Evolutionary conservation across 2,888 invertebrate genomes (phyloP), one percentile per base, ranked within the genome.

Genomic region (Ochropacha duplaris): DNA sequence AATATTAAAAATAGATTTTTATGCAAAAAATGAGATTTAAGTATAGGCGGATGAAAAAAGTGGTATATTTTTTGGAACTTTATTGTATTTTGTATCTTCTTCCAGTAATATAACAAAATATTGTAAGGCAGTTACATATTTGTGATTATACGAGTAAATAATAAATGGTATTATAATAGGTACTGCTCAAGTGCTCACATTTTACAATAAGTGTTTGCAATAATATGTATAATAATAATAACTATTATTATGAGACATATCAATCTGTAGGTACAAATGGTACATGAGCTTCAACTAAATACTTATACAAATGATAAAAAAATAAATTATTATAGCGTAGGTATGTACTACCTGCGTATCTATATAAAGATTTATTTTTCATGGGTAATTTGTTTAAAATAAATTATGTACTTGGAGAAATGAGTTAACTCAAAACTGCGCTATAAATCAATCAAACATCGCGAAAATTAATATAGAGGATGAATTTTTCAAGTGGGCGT

Each of bases 221-320:
- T 22, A 55, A 49, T 28, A 54, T 55, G 24, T 28, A 50, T 57
- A 59, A 22, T 49, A 54, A 56, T 12, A 54, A 50, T 52, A 59
- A 34, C 51, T 50, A 50, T 31, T 55, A 58, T 55, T 49, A 57
- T 54, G 60, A 57, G 62, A 83, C 87, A 87, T 86, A 85, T 86
- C 85, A 78, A 69, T 70, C 62, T 81, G 84, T 86, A 87, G 19
- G 44, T 44, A 44, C 86, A 86, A 87, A 85, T 69, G 54, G 69
- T 70, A 67, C 57, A 69, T 62, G 78, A 83, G 83, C 83, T 82
- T 81, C 54, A 64, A 44, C 16, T 60, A 65, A 44, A 16, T 61
- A 60, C 57, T 62, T 57, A 56, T 54, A 57, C 61, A 54, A 24
- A 55, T 57, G 59, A 55, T 54, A 31, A 31, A 31, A 50, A 50